A percentile compares a stretch with the other conserved stretches of the same genome.
Conservation (phyloP, 2,113 vertebrate genomes). For the Reinhardtius hippoglossoides region DNA sequence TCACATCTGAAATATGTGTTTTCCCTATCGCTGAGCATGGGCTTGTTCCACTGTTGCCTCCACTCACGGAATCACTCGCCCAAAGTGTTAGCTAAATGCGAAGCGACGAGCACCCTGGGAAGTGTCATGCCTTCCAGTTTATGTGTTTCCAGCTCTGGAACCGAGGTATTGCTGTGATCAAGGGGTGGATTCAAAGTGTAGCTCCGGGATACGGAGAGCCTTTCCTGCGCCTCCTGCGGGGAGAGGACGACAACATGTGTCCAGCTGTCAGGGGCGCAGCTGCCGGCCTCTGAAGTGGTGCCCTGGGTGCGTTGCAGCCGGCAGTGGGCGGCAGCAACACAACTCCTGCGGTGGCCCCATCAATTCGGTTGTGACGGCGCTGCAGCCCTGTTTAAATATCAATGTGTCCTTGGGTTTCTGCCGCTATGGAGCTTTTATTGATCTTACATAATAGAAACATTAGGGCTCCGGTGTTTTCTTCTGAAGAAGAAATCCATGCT, state of each 20-base stretch:
- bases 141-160: slow-evolving; percentile 29
- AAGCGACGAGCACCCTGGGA: slow-evolving; percentile 54
- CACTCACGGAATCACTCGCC: slow-evolving; percentile 11
- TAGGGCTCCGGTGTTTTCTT: slow-evolving; percentile 6
- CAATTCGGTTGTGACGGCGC: slow-evolving; percentile 36
- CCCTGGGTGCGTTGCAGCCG: slow-evolving; percentile 51
- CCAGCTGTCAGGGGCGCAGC: slow-evolving; percentile 72
- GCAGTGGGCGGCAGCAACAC: slow-evolving; percentile 44
- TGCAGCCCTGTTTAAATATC: slow-evolving; percentile 47
- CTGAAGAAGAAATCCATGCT: slow-evolving; percentile 31
- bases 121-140: slow-evolving; percentile 31
- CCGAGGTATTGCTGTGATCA: slow-evolving; percentile 54
- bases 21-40: slow-evolving; percentile 15
- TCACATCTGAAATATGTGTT: slow-evolving; percentile 23
- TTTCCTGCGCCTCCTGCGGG: slow-evolving; percentile 52
- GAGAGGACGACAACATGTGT: slow-evolving; percentile 61
- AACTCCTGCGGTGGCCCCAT: slow-evolving; percentile 56
- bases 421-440: slow-evolving; percentile 16
- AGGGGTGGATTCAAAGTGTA: slow-evolving; percentile 66
- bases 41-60: slow-evolving; percentile 21
- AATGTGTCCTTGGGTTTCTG: slow-evolving; percentile 43
- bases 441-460: slow-evolving; percentile 34
- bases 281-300: slow-evolving; percentile 62
- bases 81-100: slow-evolving; percentile 35
- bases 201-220: slow-evolving; percentile 44